phyloP scores from a whole-genome alignment of 1,140 invertebrate species.

The Cepaea nemoralis region DNA sequence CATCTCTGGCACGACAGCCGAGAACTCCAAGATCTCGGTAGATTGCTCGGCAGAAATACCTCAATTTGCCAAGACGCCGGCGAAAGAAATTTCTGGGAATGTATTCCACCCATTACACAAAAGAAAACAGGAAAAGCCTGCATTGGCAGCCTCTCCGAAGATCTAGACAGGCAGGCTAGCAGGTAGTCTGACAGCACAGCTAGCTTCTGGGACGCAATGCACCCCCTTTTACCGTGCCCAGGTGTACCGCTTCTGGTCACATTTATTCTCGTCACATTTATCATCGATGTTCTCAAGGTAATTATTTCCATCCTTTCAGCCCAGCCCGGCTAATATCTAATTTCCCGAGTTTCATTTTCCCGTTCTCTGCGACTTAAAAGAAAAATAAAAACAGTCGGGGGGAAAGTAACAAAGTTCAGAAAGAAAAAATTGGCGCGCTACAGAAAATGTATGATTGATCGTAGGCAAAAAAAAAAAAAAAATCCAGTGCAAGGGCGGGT shows the following conservation, averaged over 20 bases:
- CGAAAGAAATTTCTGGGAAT: background rate
- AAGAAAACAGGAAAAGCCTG: background rate
- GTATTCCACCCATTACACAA: background rate
- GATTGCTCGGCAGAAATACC: no score
- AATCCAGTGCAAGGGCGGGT: constrained; percentile 4
- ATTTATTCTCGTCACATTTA: background rate
- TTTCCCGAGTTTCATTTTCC: constrained; percentile 1
- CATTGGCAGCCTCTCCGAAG: background rate
- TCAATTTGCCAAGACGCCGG: background rate
- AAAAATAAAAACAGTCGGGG: background rate
- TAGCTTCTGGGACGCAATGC: background rate
- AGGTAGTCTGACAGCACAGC: background rate
- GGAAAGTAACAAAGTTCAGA: background rate
- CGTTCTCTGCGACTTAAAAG: background rate
- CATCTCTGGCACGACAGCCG: no score
- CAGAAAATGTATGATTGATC: constrained; percentile 11
- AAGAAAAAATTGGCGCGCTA: background rate
- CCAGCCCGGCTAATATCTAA: background rate
- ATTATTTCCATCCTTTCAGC: background rate
- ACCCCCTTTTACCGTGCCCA: background rate
- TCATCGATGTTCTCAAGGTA: background rate
- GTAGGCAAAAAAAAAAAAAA: no score
- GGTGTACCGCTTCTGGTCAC: no score
- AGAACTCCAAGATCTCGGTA: no score
- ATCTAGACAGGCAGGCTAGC: background rate